Evolutionary conservation across 92 coral and sea anemone genomes (phyloP).

Genomic region (Pocillopora meandrina): DNA sequence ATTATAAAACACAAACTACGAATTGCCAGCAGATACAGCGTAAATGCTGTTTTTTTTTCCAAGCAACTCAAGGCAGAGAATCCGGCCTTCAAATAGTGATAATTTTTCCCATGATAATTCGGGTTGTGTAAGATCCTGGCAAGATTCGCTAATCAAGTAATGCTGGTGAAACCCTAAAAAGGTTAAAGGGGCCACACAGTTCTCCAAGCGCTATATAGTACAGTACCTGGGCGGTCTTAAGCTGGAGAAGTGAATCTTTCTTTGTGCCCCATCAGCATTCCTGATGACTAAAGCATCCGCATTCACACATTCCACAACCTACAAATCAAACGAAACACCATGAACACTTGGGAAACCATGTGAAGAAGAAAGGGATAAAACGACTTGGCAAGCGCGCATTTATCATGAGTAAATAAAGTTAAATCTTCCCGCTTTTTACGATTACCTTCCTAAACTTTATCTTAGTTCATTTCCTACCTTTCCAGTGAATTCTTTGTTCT

Average conservation of each 20-base stretch:
- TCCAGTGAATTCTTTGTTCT: slow-evolving; percentile 91
- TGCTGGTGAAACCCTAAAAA: background rate
- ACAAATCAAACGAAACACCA: background rate
- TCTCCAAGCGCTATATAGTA: background rate
- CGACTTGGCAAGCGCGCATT: too few species aligned
- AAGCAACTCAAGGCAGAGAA: too few species aligned
- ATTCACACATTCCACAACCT: slow-evolving; percentile 93
- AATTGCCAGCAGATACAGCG: too few species aligned
- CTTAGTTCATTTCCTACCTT: slow-evolving; percentile 56
- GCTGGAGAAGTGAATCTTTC: slow-evolving; percentile 90
- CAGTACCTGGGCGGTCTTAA: slow-evolving; percentile 94
- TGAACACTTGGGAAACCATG: background rate
- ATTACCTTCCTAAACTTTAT: too few species aligned
- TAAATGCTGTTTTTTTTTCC: too few species aligned
- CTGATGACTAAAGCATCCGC: slow-evolving; percentile 92
- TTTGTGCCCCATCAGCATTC: slow-evolving; percentile 75
- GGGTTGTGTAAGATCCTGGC: too few species aligned
- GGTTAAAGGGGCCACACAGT: background rate
- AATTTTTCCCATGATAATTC: too few species aligned
- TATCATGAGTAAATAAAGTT: too few species aligned
- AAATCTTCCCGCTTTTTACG: too few species aligned
- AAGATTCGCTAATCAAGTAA: background rate
- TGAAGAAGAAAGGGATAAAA: background rate
- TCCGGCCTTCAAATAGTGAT: too few species aligned
- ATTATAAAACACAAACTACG: too few species aligned